Base-by-base conservation (phyloP, 2,113 vertebrate genomes). In the Vidua macroura region DNA sequence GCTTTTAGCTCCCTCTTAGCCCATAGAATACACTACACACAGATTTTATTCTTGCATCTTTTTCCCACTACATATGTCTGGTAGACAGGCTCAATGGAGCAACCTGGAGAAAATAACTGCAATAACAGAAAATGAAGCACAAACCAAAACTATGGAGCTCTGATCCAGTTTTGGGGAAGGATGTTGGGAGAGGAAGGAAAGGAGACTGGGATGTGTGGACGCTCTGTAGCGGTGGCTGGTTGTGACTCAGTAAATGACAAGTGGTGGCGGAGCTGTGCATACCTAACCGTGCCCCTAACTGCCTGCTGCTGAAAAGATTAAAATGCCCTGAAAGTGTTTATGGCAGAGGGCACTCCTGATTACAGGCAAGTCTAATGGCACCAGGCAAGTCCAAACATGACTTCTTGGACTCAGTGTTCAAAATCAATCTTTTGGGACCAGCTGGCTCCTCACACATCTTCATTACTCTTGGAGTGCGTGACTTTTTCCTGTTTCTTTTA, bases 371-470 rank as follows among this genome's bases (percentile, higher is more conserved):
- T 56, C 24, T 53, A 76, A 76, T 11, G 53, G 20, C 33, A 31
- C 35, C 5, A 4, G 43, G 51, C 33, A 44, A 89, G 70, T 67
- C 74, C 67, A 94, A 94, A 85, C 44, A 73, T 41, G 53, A 72
- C 62, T 91, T 85, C 37, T 85, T 8, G 4, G 58, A 80, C 55
- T 87, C 53, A 33, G 25, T 2, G 7, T 28, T 63, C 46, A 82
- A 93, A 91, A 84, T 49, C 70, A 49, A 12, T 33, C 87, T 93
- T 87, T 15, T 68, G 41, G 88, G 78, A 92, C 62, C 86, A 76
- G 74, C 66, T 95, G 93, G 74, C 92, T 87, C 84, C 84, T 94
- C 87, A 87, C 67, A 85, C 78, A 72, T 83, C 85, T 69, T 87
- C 87, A 75, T 72, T 35, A 35, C 46, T 88, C 62, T 85, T 83